phyloP scores from a whole-genome alignment of 2,113 vertebrate genomes.

The Tachuris rubrigastra region DNA sequence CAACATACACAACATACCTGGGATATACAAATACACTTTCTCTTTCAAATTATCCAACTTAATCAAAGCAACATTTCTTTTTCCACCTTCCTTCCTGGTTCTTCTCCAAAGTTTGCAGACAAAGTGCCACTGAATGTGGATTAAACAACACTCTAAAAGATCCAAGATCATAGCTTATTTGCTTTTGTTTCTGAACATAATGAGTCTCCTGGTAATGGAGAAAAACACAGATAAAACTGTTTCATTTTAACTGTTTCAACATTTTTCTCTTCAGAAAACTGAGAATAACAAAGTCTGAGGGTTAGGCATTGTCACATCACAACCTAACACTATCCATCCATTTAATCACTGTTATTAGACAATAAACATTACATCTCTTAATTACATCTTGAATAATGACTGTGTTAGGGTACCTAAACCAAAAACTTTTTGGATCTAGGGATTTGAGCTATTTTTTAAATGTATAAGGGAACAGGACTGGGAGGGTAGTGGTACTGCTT shows the following conservation, averaged over 20 bases:
- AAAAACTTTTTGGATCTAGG: not conserved
- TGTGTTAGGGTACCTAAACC: not conserved
- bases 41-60: not conserved
- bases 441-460: not conserved
- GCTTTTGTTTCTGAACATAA: not conserved
- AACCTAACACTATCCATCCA: not conserved
- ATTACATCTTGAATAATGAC: not conserved
- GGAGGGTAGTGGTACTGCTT: not conserved
- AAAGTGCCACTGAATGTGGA: not conserved
- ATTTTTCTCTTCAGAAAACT: not conserved
- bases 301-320: not conserved
- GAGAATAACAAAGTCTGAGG: not conserved
- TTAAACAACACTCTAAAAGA: not conserved
- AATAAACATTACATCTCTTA: not conserved
- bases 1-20: not conserved
- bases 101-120: not conserved
- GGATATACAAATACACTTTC: not conserved
- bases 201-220: not conserved
- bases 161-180: not conserved
- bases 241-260: not conserved
- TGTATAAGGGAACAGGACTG: not conserved
- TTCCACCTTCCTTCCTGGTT: not conserved
- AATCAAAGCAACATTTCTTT: not conserved
- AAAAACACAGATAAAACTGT: not conserved
- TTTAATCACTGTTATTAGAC: not conserved